A percentile compares a stretch with the other conserved stretches of the same genome.
These are phyloP conservation scores for Sebastes taczanowskii DNA, from an alignment of 2,797 vertebrate genomes.

Conservation along the genomic window DNA sequence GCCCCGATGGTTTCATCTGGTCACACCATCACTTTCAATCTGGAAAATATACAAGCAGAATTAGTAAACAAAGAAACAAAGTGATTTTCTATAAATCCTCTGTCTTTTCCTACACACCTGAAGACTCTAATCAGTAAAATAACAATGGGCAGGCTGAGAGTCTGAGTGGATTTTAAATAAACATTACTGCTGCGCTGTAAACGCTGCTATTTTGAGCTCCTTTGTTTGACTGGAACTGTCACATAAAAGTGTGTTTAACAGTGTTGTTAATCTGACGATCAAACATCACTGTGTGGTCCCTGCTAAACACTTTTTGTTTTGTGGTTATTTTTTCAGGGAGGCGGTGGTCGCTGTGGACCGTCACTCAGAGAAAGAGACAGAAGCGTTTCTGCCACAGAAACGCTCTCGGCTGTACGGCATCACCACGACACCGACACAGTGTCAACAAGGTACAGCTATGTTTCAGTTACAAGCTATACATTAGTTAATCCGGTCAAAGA, in stretches of 20 bases:
- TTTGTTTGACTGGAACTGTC: background rate
- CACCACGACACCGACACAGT: constrained; percentile 62
- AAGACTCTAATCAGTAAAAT: background rate
- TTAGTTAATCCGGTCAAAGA: background rate
- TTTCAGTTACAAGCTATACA: background rate
- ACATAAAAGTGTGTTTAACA: constrained; percentile 2
- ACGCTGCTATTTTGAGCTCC: background rate
- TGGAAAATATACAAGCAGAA: background rate
- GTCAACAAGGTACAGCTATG: constrained; percentile 46
- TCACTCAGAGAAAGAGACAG: constrained; percentile 78
- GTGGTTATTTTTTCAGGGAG: constrained; percentile 77
- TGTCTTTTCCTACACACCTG: background rate
- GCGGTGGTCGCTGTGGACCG: constrained; percentile 88
- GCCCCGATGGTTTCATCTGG: too few species aligned
- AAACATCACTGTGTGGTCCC: background rate
- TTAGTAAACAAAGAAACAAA: background rate
- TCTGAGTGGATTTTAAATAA: background rate
- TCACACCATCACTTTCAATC: too few species aligned
- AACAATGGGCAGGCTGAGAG: background rate
- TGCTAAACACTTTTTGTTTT: background rate
- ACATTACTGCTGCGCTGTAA: background rate
- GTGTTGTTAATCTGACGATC: background rate
- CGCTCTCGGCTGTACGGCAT: constrained; percentile 91
- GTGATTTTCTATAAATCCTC: background rate
- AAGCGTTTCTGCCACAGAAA: constrained; percentile 89